These are phyloP conservation scores for Escarpia spicata DNA, from an alignment of 2,888 invertebrate genomes.

Conservation along the genomic window DNA sequence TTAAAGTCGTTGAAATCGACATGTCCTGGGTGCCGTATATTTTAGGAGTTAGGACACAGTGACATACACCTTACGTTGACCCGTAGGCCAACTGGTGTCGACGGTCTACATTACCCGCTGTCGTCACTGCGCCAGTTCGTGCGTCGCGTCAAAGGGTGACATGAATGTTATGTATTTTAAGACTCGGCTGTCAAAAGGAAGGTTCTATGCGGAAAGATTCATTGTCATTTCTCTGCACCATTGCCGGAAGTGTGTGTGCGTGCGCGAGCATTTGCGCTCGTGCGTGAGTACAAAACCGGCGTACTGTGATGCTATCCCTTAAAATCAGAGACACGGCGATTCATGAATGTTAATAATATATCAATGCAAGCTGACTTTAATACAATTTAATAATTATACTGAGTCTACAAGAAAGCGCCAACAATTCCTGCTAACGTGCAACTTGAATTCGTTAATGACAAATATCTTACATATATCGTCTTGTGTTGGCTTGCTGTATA, in stretches of 20 bases:
- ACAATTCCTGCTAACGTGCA: no score
- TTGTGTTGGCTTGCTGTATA: no score
- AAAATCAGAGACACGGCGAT: no score
- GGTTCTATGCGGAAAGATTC: neutral
- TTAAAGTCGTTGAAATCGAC: no score
- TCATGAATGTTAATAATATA: no score
- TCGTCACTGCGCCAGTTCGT: neutral
- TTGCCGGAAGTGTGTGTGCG: neutral
- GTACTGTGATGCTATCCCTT: no score
- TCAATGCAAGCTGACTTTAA: no score
- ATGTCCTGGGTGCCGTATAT: neutral
- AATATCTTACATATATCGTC: no score
- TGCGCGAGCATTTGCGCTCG: neutral
- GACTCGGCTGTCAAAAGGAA: neutral
- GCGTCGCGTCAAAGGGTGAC: neutral
- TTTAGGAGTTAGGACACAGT: neutral
- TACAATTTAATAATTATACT: no score
- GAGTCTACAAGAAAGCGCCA: no score
- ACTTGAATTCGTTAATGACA: no score
- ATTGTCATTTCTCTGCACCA: neutral
- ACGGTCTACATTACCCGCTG: neutral
- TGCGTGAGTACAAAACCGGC: no score
- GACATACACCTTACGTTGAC: neutral
- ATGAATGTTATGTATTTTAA: neutral
- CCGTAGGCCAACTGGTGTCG: neutral